Conservation (phyloP, 2,797 vertebrate genomes). For the Helarctos malayanus region DNA sequence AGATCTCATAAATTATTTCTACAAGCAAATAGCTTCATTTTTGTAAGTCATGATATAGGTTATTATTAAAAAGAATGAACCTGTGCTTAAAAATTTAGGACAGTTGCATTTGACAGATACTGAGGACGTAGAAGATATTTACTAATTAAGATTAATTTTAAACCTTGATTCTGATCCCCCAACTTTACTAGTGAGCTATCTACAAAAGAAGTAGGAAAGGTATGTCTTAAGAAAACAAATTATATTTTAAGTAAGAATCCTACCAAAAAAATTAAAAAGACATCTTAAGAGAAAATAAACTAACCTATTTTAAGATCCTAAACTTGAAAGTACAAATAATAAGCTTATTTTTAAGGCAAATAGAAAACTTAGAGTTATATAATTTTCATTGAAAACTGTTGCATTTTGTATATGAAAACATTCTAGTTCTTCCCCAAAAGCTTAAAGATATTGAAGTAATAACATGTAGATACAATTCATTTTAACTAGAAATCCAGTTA, state of each 20-base stretch:
- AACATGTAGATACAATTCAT: neutral
- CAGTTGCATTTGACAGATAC: neutral
- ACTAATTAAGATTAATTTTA: neutral
- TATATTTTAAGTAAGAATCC: neutral
- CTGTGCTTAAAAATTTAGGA: neutral
- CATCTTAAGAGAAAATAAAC: neutral
- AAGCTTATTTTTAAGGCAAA: neutral
- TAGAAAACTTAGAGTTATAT: neutral
- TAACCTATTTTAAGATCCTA: constrained; percentile 12
- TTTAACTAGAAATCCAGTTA: neutral
- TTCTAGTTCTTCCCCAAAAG: neutral
- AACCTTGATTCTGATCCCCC: neutral
- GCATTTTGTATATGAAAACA: neutral
- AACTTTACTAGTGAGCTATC: neutral
- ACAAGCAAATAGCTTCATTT: neutral
- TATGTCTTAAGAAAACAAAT: neutral
- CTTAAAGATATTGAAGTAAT: neutral
- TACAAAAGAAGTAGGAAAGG: neutral
- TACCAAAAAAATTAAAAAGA: neutral
- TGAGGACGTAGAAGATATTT: neutral
- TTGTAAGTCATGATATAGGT: neutral
- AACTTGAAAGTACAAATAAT: neutral
- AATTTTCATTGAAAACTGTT: neutral
- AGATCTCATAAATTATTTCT: neutral
- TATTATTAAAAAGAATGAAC: neutral